Percentiles rank a stretch among this genome's conserved stretches.
These are phyloP conservation scores for Gerosis bhagava DNA, from an alignment of 2,888 invertebrate genomes.

Conservation along the genomic window DNA sequence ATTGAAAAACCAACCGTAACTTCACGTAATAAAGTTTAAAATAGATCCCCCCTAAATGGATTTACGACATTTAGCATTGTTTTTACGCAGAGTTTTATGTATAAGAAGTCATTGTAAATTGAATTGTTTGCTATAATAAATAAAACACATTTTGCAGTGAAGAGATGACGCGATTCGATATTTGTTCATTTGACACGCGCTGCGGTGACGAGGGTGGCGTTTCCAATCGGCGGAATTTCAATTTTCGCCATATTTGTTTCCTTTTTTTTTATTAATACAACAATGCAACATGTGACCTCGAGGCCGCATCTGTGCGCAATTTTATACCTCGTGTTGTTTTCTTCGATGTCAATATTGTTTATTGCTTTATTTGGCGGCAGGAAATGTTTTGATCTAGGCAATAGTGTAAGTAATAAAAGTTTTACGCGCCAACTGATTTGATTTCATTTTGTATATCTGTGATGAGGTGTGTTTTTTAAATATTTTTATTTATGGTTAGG, in stretches of 20 bases:
- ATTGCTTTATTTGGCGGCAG: constrained; percentile 25
- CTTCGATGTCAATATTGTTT: constrained; percentile 33
- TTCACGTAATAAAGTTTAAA: background rate
- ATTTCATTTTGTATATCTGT: too few species aligned
- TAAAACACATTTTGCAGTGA: constrained; percentile 27
- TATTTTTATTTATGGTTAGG: too few species aligned
- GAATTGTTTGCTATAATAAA: constrained; percentile 5
- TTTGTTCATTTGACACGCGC: constrained; percentile 57
- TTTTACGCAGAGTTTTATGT: too few species aligned
- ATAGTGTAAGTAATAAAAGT: too few species aligned
- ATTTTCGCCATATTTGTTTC: constrained; percentile 57
- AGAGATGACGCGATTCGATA: constrained; percentile 20
- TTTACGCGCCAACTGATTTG: constrained; percentile 3
- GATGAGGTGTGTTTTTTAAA: too few species aligned
- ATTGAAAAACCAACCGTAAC: constrained; percentile 3
- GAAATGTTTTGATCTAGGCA: too few species aligned
- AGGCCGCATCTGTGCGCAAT: constrained; percentile 13
- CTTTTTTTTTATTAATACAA: constrained; percentile 59
- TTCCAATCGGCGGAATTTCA: constrained; percentile 56
- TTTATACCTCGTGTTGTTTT: constrained; percentile 20
- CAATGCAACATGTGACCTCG: constrained; percentile 54
- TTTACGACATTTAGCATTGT: constrained; percentile 10
- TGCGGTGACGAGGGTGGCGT: constrained; percentile 42
- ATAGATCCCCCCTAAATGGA: background rate
- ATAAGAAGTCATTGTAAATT: constrained; percentile 14